Base-by-base conservation (phyloP, 1,140 invertebrate species). In the Odontomachus brunneus region DNA sequence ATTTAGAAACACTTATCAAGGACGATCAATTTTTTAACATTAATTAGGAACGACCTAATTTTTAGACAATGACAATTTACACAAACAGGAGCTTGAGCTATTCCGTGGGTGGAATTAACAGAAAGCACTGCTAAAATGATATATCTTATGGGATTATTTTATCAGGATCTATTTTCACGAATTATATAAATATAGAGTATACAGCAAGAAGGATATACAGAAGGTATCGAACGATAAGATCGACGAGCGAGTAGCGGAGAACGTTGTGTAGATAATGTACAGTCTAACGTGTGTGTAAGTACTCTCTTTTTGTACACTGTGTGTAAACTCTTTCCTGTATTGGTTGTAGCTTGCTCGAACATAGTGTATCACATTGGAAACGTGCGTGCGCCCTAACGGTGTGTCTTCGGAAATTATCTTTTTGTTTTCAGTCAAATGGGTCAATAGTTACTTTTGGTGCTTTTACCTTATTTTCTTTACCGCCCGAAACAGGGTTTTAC, bases 1-100 rank as follows among this genome's bases (percentile, higher is more conserved):
- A 75, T 15, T 66, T 9, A 53, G 44, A 84, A 48, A 48, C 17
- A n/a, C 48, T 63, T 49, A 49, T 57, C 17, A 1, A 24, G 0
- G 3, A 82, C 53, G 55, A 72, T 59, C 51, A 66, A 5, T n/a
- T 78, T 38, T 51, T 15, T 24, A 63, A 75, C 22, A 22, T 78
- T 44, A 67, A 55, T 44, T 38, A 44, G 24, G 69, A n/a, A 19
- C 12, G 55, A 76, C 22, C 49, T 14, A 55, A 59, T 44, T 26
- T 17, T 7, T 7, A n/a, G 1, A 44, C 26, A 17, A 48, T 24
- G 29, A 44, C 2, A 60, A 78, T 80, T 80, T 29, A 12, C 17
- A 9, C 69, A 59, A 44, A 59, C 17, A 2, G n/a, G n/a, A n/a
- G 1, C 22, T 38, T 15, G 29, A 1, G 15, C n/a, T 12, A 48